Evolutionary conservation across 2,888 invertebrate genomes (phyloP).

Genomic region (Eutolmus rufibarbis): DNA sequence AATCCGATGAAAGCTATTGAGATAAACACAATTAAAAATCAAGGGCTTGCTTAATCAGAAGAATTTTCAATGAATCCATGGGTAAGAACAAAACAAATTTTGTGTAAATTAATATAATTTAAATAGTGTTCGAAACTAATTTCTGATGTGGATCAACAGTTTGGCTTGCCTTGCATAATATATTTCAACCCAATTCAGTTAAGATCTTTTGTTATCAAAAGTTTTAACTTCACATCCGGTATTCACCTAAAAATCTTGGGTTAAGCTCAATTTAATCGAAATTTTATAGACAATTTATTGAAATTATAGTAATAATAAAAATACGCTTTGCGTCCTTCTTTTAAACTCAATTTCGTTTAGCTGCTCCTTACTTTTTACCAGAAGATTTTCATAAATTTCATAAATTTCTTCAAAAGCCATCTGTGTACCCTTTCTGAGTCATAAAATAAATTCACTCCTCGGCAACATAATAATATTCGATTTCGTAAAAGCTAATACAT

Average conservation of each 20-base stretch:
- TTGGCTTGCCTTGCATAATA: too few species aligned
- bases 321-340: not conserved
- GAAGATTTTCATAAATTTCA: not conserved
- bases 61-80: too few species aligned
- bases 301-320: not conserved
- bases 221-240: too few species aligned
- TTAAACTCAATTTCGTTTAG: not conserved
- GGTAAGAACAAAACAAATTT: too few species aligned
- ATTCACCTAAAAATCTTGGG: not conserved
- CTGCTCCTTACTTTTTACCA: not conserved
- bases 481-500: not conserved
- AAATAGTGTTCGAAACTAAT: not conserved
- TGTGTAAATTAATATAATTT: too few species aligned
- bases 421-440: not conserved
- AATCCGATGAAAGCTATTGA: too few species aligned
- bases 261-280: not conserved
- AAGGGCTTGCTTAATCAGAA: too few species aligned
- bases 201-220: too few species aligned
- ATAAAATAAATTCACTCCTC: not conserved
- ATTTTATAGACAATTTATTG: not conserved
- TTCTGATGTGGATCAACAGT: not conserved
- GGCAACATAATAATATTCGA: not conserved
- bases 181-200: too few species aligned
- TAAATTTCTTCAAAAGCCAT: not conserved
- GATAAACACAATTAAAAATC: too few species aligned